These are phyloP conservation scores for Pararge aegeria DNA, from an alignment of 1,140 invertebrate genomes.

Conservation along the genomic window DNA sequence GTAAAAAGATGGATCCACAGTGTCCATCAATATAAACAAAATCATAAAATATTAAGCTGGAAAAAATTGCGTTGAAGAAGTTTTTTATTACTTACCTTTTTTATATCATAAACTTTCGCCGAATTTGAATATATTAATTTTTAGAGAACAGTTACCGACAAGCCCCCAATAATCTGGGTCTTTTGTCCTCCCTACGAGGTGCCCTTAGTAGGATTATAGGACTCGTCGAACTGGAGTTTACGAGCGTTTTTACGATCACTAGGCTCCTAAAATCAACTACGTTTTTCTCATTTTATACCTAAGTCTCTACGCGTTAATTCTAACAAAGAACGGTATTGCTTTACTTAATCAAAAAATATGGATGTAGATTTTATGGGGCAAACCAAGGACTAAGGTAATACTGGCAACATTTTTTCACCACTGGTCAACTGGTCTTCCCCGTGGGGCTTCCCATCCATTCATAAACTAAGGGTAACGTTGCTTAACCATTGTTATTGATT, in stretches of 20 bases:
- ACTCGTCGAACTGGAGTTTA: neutral
- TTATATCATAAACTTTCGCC: conserved; percentile 66
- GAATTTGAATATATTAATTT: neutral
- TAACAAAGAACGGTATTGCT: no score
- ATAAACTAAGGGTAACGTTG: no score
- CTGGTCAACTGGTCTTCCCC: no score
- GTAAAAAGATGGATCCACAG: no score
- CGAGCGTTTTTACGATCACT: neutral
- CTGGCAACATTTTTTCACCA: no score
- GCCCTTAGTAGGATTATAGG: neutral
- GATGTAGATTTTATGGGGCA: no score
- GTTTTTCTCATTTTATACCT: neutral
- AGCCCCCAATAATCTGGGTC: neutral
- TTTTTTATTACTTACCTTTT: neutral
- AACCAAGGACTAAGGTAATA: no score
- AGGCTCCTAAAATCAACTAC: neutral
- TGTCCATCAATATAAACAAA: no score
- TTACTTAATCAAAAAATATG: no score
- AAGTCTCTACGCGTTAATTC: neutral
- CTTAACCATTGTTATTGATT: no score
- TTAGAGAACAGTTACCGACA: neutral
- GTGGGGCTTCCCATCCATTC: no score
- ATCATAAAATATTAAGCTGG: no score
- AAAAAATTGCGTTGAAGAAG: neutral
- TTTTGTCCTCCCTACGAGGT: neutral